Conservation (phyloP, 1,140 invertebrate genomes). For the Lycorma delicatula region DNA sequence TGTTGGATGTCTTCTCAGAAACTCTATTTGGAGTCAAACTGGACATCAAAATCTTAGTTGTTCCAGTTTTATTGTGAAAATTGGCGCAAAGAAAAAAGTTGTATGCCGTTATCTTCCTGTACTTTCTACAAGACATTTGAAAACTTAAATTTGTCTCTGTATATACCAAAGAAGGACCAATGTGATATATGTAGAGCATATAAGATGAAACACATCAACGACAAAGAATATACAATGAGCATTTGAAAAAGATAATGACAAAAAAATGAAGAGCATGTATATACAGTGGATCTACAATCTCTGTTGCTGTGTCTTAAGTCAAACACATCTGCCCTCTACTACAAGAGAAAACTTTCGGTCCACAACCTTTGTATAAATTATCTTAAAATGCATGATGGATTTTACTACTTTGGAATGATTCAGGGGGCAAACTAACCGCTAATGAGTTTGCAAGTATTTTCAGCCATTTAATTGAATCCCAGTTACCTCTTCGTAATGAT, state of each 20-base stretch:
- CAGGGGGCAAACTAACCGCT: neutral
- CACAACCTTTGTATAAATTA: conserved; percentile 10
- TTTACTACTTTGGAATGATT: conserved; percentile 12
- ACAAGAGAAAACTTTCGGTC: conserved; percentile 8
- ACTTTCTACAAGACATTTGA: neutral
- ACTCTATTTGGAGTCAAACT: conserved; percentile 12
- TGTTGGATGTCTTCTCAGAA: conserved; percentile 3
- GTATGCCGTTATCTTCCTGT: conserved; percentile 8
- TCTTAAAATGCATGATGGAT: conserved; percentile 11
- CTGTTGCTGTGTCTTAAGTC: neutral
- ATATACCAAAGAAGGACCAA: neutral
- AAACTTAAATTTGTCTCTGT: neutral
- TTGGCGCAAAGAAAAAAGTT: conserved; percentile 7
- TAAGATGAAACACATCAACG: conserved; percentile 7
- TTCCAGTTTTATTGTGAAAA: neutral
- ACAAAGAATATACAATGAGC: conserved; percentile 6
- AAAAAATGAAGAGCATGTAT: conserved; percentile 5
- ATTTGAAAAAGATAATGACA: conserved; percentile 5
- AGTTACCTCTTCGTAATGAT: neutral
- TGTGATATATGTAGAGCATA: conserved; percentile 8
- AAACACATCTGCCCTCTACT: neutral
- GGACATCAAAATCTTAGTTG: conserved; percentile 8
- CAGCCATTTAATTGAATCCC: neutral
- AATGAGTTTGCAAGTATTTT: conserved; percentile 9
- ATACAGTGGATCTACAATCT: conserved; percentile 6